Base-by-base conservation (phyloP, 30 jellyfish, hydroid and myxozoan species). In the Aurelia aurita complex sp. Pacific region DNA sequence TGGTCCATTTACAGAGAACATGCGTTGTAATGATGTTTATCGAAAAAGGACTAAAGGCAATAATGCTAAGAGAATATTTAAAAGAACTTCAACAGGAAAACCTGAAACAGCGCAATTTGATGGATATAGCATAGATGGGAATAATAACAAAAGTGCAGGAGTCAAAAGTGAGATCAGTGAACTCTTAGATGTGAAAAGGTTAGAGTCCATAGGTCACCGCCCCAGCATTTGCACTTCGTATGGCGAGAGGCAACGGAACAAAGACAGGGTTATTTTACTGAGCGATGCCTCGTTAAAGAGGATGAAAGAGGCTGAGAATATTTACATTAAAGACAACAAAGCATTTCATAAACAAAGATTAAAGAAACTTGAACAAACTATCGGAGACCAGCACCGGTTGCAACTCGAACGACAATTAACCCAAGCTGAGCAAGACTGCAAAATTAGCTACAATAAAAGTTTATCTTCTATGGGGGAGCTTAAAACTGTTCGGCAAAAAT, bases 321-420 rank as follows among this genome's bases (percentile, higher is more conserved):
- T 84, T 60, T 84, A 84, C 40, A 15, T 84, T 38, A 60, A 84
- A 52, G 79, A 84, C 18, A 74, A 64, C 38, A 64, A 77, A 10
- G 82, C 76, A 19, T 84, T 73, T 84, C 87, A 74, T 60, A 67
- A 84, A 79, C 93, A 84, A 63, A 73, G 93, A 59, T 16, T 60
- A 69, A 69, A 42, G 82, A 65, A 77, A 50, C 42, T 84, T 1
- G 93, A 84, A 76, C 65, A 77, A 66, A 74, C 11, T 14, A 84
- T 84, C 51, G 85, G 78, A 40, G 71, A 51, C 62, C 83, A 76
- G 77, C 95, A 86, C n/a, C 73, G 80, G 63, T 62, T 64, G 36
- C 60, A 62, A 53, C 23, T 86, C 2, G 67, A 86, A 42, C 66
- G 85, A 42, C 86, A 86, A 34, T 62, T 75, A 64, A 64, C 80